Conservation (phyloP, 2,113 vertebrate genomes). For the Elaphurus davidianus region DNA sequence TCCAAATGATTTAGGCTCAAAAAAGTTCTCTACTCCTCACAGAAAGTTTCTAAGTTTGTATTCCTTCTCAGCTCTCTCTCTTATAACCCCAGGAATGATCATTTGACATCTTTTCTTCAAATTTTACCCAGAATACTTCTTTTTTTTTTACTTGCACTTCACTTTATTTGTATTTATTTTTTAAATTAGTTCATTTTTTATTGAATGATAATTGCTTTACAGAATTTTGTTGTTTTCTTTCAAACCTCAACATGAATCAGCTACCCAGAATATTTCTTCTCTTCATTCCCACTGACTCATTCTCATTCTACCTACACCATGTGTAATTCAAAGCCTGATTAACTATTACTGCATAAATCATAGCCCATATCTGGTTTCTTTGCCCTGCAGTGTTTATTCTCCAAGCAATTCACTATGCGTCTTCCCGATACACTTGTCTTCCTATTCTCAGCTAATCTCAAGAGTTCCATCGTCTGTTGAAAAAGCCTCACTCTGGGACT, state of each 20-base stretch:
- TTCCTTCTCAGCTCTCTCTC: not conserved
- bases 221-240: not conserved
- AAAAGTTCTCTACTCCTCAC: not conserved
- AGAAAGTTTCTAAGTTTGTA: constrained; percentile 3
- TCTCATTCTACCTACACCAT: not conserved
- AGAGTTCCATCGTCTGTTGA: not conserved
- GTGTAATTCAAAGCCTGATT: not conserved
- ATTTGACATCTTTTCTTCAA: not conserved
- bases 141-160: not conserved
- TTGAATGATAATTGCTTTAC: not conserved
- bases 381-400: not conserved
- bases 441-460: not conserved
- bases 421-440: not conserved
- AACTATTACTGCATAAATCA: not conserved
- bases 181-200: not conserved
- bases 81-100: not conserved
- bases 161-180: not conserved
- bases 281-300: not conserved
- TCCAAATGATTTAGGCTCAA: not conserved
- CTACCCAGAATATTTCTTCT: constrained; percentile 5
- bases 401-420: not conserved
- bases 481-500: not conserved
- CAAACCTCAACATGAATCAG: not conserved
- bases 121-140: not conserved
- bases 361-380: not conserved